phyloP scores from a whole-genome alignment of 2,113 vertebrate species.

The Gymnogyps californianus region DNA sequence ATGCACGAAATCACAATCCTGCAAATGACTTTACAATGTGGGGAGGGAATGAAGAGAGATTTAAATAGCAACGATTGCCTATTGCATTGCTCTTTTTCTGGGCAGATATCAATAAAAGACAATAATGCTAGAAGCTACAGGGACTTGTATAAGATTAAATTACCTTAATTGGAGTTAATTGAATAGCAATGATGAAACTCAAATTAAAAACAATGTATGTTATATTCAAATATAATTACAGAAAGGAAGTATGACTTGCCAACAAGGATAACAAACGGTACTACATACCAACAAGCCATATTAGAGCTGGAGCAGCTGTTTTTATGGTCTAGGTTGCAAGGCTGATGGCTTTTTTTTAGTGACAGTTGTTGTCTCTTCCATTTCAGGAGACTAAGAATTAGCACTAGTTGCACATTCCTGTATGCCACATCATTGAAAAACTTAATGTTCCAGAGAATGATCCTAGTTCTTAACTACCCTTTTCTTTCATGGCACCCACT shows the following conservation, averaged over 20 bases:
- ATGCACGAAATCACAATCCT: not conserved
- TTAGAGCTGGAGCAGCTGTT: not conserved
- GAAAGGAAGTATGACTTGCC: not conserved
- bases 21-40: not conserved
- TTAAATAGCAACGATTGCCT: not conserved
- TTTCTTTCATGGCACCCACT: not conserved
- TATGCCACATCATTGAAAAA: not conserved
- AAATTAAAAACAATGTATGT: not conserved
- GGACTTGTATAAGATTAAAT: not conserved
- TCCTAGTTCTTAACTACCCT: not conserved
- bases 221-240: not conserved
- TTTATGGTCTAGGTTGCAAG: not conserved
- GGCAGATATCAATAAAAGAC: not conserved
- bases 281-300: not conserved
- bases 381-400: not conserved
- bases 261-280: not conserved
- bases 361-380: not conserved
- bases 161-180: not conserved
- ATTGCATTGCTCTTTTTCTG: not conserved
- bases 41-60: not conserved
- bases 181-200: not conserved
- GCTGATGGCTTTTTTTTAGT: not conserved
- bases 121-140: not conserved
- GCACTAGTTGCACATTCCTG: not conserved
- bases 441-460: not conserved